These are phyloP conservation scores for Thunnus maccoyii DNA, from an alignment of 2,113 vertebrate species.

Conservation along the genomic window DNA sequence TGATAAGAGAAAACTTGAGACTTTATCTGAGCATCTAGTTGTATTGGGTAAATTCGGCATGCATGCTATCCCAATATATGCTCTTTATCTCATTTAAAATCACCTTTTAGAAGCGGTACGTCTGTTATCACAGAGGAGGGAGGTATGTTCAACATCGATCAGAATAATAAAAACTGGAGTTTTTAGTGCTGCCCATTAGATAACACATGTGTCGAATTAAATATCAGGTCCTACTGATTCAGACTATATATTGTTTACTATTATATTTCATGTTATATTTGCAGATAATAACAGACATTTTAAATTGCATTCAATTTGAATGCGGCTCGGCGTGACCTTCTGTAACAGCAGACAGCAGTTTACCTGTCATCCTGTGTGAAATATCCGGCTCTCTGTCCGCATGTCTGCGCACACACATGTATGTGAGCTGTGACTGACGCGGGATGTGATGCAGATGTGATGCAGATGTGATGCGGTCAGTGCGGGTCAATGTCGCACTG, in stretches of 20 bases:
- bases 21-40: fast-evolving
- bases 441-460: too few relatives aligned
- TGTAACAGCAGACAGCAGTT: neutral
- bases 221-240: fast-evolving
- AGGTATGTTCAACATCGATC: too few relatives aligned
- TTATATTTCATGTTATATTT: neutral
- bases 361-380: conserved; percentile 16
- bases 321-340: conserved; percentile 14
- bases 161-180: neutral
- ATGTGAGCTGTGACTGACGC: too few relatives aligned
- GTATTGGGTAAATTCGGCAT: conserved; percentile 11
- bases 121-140: neutral
- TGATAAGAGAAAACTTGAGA: neutral
- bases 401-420: neutral
- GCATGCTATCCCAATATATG: neutral
- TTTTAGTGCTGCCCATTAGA: fast-evolving
- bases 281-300: fast-evolving
- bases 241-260: neutral
- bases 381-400: neutral
- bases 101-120: too few relatives aligned
- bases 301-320: neutral
- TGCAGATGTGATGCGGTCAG: neutral
- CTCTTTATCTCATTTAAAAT: neutral
- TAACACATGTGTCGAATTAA: conserved; percentile 11
- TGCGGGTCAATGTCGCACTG: neutral